Evolutionary conservation across 2,797 vertebrate species (phyloP).

Genomic region (Novumbra hubbsi): DNA sequence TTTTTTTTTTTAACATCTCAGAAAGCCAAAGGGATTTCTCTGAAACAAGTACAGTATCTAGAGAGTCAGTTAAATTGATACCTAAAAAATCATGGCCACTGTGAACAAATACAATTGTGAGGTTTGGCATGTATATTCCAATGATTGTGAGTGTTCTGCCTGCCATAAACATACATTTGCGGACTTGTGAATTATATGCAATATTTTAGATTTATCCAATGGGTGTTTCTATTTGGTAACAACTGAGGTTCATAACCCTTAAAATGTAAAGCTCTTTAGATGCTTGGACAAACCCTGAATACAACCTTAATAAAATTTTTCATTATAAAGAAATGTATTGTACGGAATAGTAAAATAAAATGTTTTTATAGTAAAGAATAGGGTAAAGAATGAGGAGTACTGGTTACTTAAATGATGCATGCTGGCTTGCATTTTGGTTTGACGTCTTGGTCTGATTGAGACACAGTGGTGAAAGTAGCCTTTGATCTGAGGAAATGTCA

Average conservation of each 20-base stretch:
- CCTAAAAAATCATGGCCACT: no score
- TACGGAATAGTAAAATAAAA: background rate
- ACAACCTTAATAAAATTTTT: background rate
- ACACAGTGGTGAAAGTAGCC: constrained; percentile 69
- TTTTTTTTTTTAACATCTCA: no score
- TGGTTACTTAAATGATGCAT: constrained; percentile 29
- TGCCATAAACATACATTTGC: no score
- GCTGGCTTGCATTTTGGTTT: constrained; percentile 54
- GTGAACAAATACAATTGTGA: no score
- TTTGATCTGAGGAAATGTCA: constrained; percentile 79
- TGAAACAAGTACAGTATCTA: no score
- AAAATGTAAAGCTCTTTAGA: background rate
- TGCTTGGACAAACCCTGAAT: background rate
- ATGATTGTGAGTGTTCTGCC: no score
- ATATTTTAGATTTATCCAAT: background rate
- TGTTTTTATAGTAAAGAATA: background rate
- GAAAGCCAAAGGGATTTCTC: no score
- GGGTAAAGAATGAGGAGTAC: background rate
- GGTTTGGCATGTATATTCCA: no score
- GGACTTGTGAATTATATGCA: background rate
- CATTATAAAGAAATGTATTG: background rate
- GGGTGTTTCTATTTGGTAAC: background rate
- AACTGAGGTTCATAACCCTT: constrained; percentile 1
- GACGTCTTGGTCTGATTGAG: constrained; percentile 70
- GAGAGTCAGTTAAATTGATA: no score